phyloP scores from a whole-genome alignment of 2,113 vertebrate species.

The Mustela lutreola region DNA sequence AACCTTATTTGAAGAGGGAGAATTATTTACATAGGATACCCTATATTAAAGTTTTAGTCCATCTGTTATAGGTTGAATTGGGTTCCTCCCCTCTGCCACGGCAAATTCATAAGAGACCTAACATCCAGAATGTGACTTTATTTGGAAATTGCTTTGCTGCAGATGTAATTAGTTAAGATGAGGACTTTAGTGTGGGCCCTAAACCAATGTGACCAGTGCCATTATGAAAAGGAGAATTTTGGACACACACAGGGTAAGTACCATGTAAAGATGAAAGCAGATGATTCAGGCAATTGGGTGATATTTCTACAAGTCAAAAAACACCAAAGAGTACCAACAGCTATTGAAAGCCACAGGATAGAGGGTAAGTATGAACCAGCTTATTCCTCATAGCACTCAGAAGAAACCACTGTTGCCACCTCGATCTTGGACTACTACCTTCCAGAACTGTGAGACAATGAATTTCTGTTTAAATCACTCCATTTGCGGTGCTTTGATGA shows the following conservation, averaged over 20 bases:
- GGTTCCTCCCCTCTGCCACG: accelerated
- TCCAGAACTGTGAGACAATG: background rate
- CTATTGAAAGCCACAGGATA: background rate
- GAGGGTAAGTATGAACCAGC: too few relatives aligned
- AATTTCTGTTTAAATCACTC: background rate
- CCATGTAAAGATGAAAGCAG: background rate
- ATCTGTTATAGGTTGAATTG: background rate
- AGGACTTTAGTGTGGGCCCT: background rate
- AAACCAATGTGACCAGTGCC: background rate
- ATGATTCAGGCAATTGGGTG: background rate
- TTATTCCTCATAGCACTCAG: background rate
- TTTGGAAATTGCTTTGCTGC: background rate
- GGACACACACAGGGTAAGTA: background rate
- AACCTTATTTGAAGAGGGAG: background rate
- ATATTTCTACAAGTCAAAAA: background rate
- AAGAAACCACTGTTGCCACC: background rate
- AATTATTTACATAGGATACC: background rate
- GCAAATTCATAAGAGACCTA: background rate
- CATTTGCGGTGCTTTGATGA: background rate
- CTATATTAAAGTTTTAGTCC: background rate
- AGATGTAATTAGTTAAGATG: background rate
- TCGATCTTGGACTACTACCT: background rate
- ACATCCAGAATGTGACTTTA: background rate
- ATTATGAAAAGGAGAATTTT: background rate
- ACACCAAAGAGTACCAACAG: too few relatives aligned